Conservation (phyloP, 2,113 vertebrate genomes). For the Cephalopholis sonnerati region DNA sequence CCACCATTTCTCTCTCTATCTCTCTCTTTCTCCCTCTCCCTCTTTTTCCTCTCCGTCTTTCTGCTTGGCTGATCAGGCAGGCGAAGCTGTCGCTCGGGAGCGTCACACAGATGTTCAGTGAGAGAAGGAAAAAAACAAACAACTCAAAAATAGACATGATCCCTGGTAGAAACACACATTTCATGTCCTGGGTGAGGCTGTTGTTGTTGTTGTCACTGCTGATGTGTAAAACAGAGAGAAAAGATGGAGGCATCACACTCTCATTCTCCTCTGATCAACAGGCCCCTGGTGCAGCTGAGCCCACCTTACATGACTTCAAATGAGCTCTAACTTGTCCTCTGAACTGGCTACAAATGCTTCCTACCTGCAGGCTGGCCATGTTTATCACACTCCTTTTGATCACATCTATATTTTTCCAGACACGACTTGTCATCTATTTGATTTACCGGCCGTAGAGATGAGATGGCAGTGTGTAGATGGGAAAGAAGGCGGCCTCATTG, state of each 20-base stretch:
- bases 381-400: conserved; percentile 36
- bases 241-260: conserved; percentile 9
- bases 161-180: conserved; percentile 38
- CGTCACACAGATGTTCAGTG: conserved; percentile 69
- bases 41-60: conserved; percentile 21
- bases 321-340: conserved; percentile 30
- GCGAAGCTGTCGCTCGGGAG: conserved; percentile 59
- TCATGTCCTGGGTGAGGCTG: conserved; percentile 33
- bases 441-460: conserved; percentile 34
- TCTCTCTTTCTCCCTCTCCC: background rate
- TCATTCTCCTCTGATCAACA: conserved; percentile 49
- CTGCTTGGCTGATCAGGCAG: conserved; percentile 49
- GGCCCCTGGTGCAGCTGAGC: conserved; percentile 54
- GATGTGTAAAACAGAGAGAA: conserved; percentile 25
- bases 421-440: conserved; percentile 34
- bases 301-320: conserved; percentile 29
- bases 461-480: background rate
- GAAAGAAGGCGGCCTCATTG: background rate
- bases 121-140: conserved; percentile 30
- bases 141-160: conserved; percentile 66
- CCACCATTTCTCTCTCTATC: background rate
- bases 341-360: background rate
- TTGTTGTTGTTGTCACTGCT: conserved; percentile 44
- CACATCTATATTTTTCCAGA: conserved; percentile 35
- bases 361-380: conserved; percentile 17